Evolutionary conservation across 2,797 vertebrate species (phyloP), one percentile per base, ranked within the genome.

Genomic region (Cryptoprocta ferox): DNA sequence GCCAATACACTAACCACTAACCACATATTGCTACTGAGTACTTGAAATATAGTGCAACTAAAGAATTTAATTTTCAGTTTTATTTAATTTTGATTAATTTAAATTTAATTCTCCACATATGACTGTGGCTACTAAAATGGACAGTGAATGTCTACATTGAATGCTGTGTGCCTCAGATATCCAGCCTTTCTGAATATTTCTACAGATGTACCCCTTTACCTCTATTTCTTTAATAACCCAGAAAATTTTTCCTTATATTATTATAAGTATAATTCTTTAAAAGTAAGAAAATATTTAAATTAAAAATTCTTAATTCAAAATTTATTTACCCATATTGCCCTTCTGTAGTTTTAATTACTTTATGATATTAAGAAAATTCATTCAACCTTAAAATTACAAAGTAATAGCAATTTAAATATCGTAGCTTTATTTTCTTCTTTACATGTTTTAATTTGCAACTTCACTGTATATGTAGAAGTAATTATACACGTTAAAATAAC

Each of bases 361-460:
- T 80, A 96, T 76, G 18, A 61, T 93, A 94, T 66, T 97, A 92
- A 95, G 84, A 91, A 95, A 91, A 97, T 89, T 66, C 95, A 96
- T 93, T 97, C 78, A 81, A 21, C 90, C 79, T 92, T 97, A 94
- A 94, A 96, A 97, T 91, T 94, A 91, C 76, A 37, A 89, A 92
- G 73, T 94, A 96, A 59, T 82, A 79, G 95, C 63, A 88, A 24
- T 94, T 93, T 95, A 96, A 97, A 71, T 90, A 90, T 66, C 53
- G 32, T 30, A 80, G 39, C 70, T 94, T 97, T 97, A 96, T 95
- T 96, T 96, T 95, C 87, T 97, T 90, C 56, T 90, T 95, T 95
- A 56, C 73, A 68, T 88, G 50, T 94, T 96, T 96, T 95, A 98
- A 97, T 97, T 97, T 97, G 75, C 70, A 96, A 65, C 59, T 92